These are phyloP conservation scores for Pogonomyrmex californicus DNA, from an alignment of 1,140 invertebrate species.

Conservation along the genomic window DNA sequence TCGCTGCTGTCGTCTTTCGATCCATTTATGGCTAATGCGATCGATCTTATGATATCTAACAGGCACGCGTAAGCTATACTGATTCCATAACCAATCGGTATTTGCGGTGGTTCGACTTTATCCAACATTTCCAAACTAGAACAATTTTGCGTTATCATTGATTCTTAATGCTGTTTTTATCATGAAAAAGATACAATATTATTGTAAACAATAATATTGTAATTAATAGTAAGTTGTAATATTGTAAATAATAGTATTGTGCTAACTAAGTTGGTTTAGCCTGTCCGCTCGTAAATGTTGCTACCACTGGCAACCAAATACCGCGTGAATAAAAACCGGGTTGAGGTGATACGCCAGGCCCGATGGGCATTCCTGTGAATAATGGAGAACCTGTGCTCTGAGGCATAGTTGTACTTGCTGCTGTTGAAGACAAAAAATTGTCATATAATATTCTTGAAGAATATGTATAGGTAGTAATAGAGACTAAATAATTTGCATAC, in stretches of 20 bases:
- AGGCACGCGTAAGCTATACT: constrained; percentile 97
- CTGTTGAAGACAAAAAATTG: constrained; percentile 46
- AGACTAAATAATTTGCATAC: neutral
- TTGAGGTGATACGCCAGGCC: constrained; percentile 94
- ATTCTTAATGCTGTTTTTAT: constrained; percentile 16
- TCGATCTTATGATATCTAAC: constrained; percentile 94
- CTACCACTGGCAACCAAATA: constrained; percentile 95
- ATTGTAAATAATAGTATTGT: neutral
- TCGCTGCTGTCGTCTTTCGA: constrained; percentile 83
- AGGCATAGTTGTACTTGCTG: constrained; percentile 81
- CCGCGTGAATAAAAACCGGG: constrained; percentile 97
- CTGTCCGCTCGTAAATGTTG: constrained; percentile 94
- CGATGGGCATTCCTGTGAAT: constrained; percentile 90
- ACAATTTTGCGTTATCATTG: constrained; percentile 14
- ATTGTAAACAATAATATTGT: neutral
- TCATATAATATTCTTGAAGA: neutral
- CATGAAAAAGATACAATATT: neutral
- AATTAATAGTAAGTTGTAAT: too few relatives aligned
- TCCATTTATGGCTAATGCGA: constrained; percentile 90
- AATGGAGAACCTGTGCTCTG: constrained; percentile 91
- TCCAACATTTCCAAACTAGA: constrained; percentile 97
- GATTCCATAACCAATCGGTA: constrained; percentile 98
- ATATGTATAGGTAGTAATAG: neutral
- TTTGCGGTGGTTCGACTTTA: constrained; percentile 96
- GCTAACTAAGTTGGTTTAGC: constrained; percentile 96